These are phyloP conservation scores for Corapipo altera DNA, from an alignment of 2,113 vertebrate genomes.

Conservation along the genomic window DNA sequence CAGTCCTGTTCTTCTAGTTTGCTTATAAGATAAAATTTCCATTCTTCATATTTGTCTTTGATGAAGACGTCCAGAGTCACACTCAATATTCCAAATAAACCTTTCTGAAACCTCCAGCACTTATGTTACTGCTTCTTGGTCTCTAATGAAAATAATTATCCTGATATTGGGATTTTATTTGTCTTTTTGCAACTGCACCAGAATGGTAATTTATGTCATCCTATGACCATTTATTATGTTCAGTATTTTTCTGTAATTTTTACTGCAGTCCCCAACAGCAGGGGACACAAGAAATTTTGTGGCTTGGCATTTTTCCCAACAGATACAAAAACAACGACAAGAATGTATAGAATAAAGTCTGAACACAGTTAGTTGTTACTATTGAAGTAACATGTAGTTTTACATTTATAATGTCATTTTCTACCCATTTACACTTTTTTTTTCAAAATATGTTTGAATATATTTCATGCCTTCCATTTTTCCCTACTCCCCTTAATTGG, in stretches of 20 bases:
- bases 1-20: background rate
- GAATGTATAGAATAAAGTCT: background rate
- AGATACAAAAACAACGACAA: background rate
- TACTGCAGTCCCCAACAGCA: background rate
- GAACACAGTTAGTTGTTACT: background rate
- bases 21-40: background rate
- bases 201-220: background rate
- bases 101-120: background rate
- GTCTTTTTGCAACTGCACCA: background rate
- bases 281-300: background rate
- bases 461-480: background rate
- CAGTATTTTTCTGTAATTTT: background rate
- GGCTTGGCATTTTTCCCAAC: background rate
- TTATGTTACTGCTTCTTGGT: background rate
- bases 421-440: fast-evolving
- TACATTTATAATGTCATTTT: background rate
- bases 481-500: background rate
- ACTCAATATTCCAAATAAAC: background rate
- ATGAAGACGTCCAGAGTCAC: background rate
- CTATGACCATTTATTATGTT: background rate
- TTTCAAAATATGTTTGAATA: background rate
- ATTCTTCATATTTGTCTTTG: background rate
- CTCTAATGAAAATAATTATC: background rate
- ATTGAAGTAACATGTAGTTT: background rate
- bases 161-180: background rate